Conservation (phyloP, 2,797 vertebrate genomes). For the Tinamus major region DNA sequence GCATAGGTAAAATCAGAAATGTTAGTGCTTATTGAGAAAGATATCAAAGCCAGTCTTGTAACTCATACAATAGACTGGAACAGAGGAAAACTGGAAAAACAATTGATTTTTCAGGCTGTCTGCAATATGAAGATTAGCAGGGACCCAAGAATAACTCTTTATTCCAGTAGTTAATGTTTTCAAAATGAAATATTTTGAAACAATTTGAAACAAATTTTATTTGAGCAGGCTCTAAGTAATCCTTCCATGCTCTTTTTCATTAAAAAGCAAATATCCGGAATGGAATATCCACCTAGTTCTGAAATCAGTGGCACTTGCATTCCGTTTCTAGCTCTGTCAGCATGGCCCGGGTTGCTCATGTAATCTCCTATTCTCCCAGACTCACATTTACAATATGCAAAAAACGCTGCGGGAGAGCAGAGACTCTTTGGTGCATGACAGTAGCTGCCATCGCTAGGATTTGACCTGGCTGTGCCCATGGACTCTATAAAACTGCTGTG, state of each 20-base stretch:
- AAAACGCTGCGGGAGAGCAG: not conserved
- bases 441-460: not conserved
- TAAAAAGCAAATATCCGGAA: not conserved
- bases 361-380: not conserved
- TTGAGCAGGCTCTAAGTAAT: not conserved
- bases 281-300: not conserved
- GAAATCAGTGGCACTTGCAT: not conserved
- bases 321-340: not conserved
- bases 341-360: accelerated
- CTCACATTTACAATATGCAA: not conserved
- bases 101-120: not conserved
- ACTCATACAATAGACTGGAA: not conserved
- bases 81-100: not conserved
- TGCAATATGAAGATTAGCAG: not conserved
- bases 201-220: not conserved
- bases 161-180: not conserved
- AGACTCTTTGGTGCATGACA: not conserved
- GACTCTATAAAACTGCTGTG: not conserved
- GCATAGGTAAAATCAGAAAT: not conserved
- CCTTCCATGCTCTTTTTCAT: not conserved
- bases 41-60: not conserved
- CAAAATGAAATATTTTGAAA: not conserved
- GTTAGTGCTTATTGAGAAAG: not conserved
- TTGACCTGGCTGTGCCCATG: not conserved
- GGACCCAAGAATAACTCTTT: not conserved